Base-by-base conservation (phyloP, 2,797 vertebrate species). In the Corythornis leucogaster region DNA sequence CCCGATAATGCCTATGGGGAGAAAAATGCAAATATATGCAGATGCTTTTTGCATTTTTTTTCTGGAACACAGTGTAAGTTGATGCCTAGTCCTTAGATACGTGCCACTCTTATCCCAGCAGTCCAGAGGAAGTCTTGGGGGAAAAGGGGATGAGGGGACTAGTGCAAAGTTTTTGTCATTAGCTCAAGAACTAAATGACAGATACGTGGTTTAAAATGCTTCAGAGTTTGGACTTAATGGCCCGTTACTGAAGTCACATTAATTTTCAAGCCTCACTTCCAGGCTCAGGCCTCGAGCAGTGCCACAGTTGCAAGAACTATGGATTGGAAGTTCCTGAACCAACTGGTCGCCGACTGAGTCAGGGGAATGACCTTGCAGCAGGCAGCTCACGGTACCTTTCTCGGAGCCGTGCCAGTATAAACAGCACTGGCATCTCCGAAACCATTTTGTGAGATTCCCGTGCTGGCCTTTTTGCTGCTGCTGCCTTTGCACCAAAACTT, bases 361-460 rank as follows among this genome's bases (percentile, higher is more conserved):
- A 83, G 84, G 95, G 90, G 80, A 96, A 90, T 93, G 94, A 96
- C 96, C 95, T 93, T 95, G 89, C 82, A 95, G 92, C 73, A 51
- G 76, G 79, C 93, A 9, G 77, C 71, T 78, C 73, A 10, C 24
- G 30, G 89, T 92, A 89, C 76, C 77, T 66, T 77, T 85, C 88
- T 85, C 86, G 38, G 85, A 93, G 82, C 85, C 2, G 8, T 91
- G 92, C 90, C 91, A 91, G 74, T 62, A 73, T 46, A 81, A 87
- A 94, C 33, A 54, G 66, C 62, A 9, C 84, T 74, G 69, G 75
- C 88, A 75, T 82, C 79, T 80, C 96, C 54, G 94, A 77, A 93
- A 93, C 89, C 94, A 94, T 96, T 92, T 95, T 93, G 94, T 91
- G 93, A 86, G 62, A 78, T 76, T 84, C 90, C 79, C 5, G 1